Conservation (phyloP, 2,888 invertebrate genomes). For the Gerosis bhagava region DNA sequence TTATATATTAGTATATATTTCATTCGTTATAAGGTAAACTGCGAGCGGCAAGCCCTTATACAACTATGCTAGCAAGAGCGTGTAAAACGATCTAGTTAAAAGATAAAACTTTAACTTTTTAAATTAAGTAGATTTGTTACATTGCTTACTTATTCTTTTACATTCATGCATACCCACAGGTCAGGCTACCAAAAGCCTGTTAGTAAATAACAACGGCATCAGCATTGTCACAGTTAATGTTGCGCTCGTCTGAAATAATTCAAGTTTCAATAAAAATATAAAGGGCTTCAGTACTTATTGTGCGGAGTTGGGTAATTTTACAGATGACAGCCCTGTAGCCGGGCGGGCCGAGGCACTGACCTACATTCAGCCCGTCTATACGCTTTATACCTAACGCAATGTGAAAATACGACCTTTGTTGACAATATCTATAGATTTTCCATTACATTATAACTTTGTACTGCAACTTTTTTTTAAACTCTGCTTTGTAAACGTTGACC, state of each 20-base stretch:
- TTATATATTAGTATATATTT: no score
- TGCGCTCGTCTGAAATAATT: slow-evolving; percentile 6
- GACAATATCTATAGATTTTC: slow-evolving; percentile 28
- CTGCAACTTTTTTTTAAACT: slow-evolving; percentile 17
- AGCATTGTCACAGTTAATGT: slow-evolving; percentile 12
- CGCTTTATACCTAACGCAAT: slow-evolving; percentile 32
- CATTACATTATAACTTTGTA: slow-evolving; percentile 23
- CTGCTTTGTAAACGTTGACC: neutral
- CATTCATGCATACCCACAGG: neutral
- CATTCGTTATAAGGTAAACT: no score
- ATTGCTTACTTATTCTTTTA: no score
- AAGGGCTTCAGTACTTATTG: slow-evolving; percentile 13
- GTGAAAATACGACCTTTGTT: slow-evolving; percentile 26
- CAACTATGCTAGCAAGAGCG: no score
- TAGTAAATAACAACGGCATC: slow-evolving; percentile 8
- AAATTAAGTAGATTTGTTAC: no score
- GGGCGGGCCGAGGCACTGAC: slow-evolving; percentile 37
- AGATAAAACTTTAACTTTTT: no score
- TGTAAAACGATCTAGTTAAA: no score
- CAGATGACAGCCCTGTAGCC: slow-evolving; percentile 22
- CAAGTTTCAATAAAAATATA: slow-evolving; percentile 14
- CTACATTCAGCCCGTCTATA: slow-evolving; percentile 38
- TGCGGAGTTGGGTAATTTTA: slow-evolving; percentile 18
- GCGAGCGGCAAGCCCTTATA: no score
- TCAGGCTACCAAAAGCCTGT: neutral